These are phyloP conservation scores for Pygathrix nemaeus DNA, from an alignment of 2,113 vertebrate species.

Conservation along the genomic window DNA sequence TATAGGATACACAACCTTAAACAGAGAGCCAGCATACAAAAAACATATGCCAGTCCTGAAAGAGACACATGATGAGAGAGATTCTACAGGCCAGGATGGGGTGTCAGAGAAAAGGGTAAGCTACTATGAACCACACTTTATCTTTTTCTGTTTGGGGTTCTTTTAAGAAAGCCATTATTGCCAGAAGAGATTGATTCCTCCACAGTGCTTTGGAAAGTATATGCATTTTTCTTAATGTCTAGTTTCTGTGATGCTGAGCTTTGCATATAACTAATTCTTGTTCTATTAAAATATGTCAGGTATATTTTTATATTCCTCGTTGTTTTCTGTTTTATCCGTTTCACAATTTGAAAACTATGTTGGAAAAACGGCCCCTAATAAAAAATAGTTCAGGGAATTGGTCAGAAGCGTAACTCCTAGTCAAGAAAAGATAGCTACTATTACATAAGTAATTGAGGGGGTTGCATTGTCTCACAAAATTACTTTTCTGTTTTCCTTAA, in stretches of 20 bases:
- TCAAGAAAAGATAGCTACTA: constrained; percentile 15
- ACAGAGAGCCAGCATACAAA: constrained; percentile 95
- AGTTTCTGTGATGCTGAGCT: constrained; percentile 24
- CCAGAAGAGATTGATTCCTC: constrained; percentile 13
- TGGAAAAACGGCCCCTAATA: background rate
- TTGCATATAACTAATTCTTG: constrained; percentile 40
- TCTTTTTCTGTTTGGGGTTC: constrained; percentile 73
- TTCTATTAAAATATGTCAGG: constrained; percentile 33
- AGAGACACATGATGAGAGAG: constrained; percentile 90
- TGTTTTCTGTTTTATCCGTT: constrained; percentile 39
- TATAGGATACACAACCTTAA: constrained; percentile 95
- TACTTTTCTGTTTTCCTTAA: constrained; percentile 65
- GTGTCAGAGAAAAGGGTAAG: constrained; percentile 96
- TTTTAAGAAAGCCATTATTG: constrained; percentile 36
- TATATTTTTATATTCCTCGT: constrained; percentile 41
- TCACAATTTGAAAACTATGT: constrained; percentile 41
- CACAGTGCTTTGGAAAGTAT: constrained; percentile 25
- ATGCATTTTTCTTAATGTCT: constrained; percentile 51
- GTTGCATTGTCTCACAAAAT: background rate
- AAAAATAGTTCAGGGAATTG: background rate
- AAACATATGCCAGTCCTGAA: constrained; percentile 90
- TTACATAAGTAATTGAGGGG: background rate
- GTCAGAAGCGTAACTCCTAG: constrained; percentile 33
- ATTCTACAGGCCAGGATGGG: constrained; percentile 88
- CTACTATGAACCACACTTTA: constrained; percentile 77